A percentile compares a stretch with the other conserved stretches of the same genome.
These are phyloP conservation scores for Elaphurus davidianus DNA, from an alignment of 2,113 vertebrate species.

Conservation along the genomic window DNA sequence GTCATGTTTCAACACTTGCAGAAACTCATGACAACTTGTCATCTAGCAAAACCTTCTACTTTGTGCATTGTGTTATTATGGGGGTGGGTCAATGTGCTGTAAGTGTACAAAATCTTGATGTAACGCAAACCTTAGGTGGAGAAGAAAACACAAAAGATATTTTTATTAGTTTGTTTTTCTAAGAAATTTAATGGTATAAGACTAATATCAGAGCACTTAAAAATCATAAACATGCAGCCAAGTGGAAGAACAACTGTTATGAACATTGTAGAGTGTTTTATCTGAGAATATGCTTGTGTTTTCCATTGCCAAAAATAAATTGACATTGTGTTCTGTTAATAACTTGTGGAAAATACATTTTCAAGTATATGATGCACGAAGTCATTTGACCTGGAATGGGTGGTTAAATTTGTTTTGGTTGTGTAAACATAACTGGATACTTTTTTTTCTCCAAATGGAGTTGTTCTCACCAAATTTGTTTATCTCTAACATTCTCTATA, in stretches of 20 bases:
- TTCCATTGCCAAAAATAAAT: not conserved
- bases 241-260: not conserved
- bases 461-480: not conserved
- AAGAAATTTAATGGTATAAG: not conserved
- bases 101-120: not conserved
- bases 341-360: not conserved
- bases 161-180: not conserved
- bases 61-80: not conserved
- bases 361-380: not conserved
- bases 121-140: not conserved
- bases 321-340: not conserved
- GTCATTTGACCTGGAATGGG: not conserved
- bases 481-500: not conserved
- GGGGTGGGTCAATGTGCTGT: not conserved
- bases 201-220: not conserved
- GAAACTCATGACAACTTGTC: not conserved
- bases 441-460: not conserved
- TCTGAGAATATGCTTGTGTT: not conserved
- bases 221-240: not conserved
- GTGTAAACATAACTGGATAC: not conserved
- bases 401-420: not conserved
- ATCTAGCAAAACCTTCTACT: not conserved
- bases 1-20: not conserved
- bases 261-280: not conserved
- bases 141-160: not conserved